Evolutionary conservation across 1,140 invertebrate species (phyloP).

Genomic region (Campoletis sonorensis): DNA sequence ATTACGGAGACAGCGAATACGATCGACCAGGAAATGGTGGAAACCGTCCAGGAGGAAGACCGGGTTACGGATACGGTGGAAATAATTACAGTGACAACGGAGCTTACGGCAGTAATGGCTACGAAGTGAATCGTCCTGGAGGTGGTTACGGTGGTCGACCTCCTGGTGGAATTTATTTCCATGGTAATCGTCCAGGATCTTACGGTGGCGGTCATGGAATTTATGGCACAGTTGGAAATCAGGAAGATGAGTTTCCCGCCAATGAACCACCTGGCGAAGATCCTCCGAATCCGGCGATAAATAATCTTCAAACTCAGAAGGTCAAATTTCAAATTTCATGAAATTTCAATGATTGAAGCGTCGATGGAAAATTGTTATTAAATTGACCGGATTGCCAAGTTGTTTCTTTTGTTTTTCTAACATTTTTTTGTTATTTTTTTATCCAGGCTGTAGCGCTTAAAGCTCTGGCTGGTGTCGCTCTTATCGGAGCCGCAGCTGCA

Average conservation of each 20-base stretch:
- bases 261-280: slow-evolving; percentile 46
- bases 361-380: not conserved
- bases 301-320: slow-evolving; percentile 70
- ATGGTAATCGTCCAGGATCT: slow-evolving; percentile 55
- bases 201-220: slow-evolving; percentile 57
- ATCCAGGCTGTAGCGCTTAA: slow-evolving; percentile 78
- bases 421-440: slow-evolving; percentile 28
- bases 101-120: slow-evolving; percentile 48
- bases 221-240: slow-evolving; percentile 60
- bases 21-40: slow-evolving; percentile 44
- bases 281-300: slow-evolving; percentile 48
- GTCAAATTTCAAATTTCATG: slow-evolving; percentile 41
- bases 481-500: slow-evolving; percentile 87
- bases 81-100: slow-evolving; percentile 60
- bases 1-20: slow-evolving; percentile 33
- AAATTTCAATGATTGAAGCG: too few species aligned
- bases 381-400: too few species aligned
- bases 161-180: slow-evolving; percentile 51
- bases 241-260: slow-evolving; percentile 62
- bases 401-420: slow-evolving; percentile 8
- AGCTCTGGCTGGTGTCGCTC: slow-evolving; percentile 86
- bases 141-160: slow-evolving; percentile 59
- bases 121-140: slow-evolving; percentile 55
- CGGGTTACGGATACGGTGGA: slow-evolving; percentile 56
- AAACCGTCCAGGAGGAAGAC: slow-evolving; percentile 62